Evolutionary conservation across 2,113 vertebrate genomes (phyloP).

Genomic region (Lagopus leucura): DNA sequence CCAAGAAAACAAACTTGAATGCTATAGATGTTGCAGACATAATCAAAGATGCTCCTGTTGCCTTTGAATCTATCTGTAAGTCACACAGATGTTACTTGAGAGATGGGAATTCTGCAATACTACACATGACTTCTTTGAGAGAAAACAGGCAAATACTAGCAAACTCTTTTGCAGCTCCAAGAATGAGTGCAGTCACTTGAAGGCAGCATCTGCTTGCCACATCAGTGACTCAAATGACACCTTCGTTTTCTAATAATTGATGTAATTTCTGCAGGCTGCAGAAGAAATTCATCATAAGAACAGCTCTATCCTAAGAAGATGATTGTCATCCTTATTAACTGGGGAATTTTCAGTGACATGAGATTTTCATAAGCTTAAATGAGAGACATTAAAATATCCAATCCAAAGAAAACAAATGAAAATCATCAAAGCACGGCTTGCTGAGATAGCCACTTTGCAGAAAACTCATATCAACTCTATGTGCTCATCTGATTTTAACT

Average conservation of each 20-base stretch:
- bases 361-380: not conserved
- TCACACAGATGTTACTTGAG: not conserved
- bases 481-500: not conserved
- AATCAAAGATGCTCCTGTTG: not conserved
- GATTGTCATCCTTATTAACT: not conserved
- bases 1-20: not conserved
- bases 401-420: not conserved
- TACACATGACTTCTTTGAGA: not conserved
- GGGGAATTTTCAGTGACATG: not conserved
- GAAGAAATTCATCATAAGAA: not conserved
- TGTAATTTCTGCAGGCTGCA: not conserved
- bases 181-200: not conserved
- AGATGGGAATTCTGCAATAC: not conserved
- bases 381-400: not conserved
- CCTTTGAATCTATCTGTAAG: not conserved
- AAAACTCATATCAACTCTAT: not conserved
- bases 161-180: not conserved
- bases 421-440: not conserved
- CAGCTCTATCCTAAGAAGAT: not conserved
- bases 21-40: not conserved
- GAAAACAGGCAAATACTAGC: not conserved
- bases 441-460: not conserved
- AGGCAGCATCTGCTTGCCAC: not conserved
- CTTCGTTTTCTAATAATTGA: constrained; percentile 8
- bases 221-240: not conserved